Evolutionary conservation across 1,140 invertebrate species (phyloP).

Genomic region (Yoshiicerus persimilis): DNA sequence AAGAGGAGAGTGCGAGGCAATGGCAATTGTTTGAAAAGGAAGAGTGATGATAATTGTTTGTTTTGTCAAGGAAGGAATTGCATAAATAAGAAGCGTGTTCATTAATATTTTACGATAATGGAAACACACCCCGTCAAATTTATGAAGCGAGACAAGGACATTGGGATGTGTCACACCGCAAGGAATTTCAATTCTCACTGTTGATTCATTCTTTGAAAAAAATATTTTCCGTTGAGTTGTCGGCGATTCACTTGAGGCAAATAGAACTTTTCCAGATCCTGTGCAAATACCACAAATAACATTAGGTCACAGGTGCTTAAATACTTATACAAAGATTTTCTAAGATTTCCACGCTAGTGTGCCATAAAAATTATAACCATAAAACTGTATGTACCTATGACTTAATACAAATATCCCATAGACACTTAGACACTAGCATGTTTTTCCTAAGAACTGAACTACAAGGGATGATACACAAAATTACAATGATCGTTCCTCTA

Average conservation of each 20-base stretch:
- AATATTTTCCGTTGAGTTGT: neutral
- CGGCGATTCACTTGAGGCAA: neutral
- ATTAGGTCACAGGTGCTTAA: neutral
- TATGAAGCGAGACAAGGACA: conserved; percentile 28
- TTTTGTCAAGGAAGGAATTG: neutral
- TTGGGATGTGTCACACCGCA: conserved; percentile 27
- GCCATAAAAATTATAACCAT: neutral
- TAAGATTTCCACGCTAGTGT: neutral
- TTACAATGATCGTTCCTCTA: neutral
- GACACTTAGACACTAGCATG: no score
- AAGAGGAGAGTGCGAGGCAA: neutral
- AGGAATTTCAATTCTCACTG: conserved; percentile 15
- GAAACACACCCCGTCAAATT: conserved; percentile 5
- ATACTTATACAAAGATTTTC: neutral
- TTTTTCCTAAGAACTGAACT: no score
- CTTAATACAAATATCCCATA: neutral
- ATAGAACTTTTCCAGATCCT: neutral
- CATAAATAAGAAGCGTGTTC: neutral
- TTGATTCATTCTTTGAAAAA: conserved; percentile 17
- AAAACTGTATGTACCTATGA: neutral
- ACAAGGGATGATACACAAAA: no score
- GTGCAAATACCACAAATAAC: neutral
- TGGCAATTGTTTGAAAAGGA: neutral
- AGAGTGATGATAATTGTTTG: neutral
- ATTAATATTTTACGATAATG: neutral